Percentiles rank a stretch among this genome's conserved stretches.
Conservation (phyloP, 2,797 vertebrate species). For the Esox lucius region DNA sequence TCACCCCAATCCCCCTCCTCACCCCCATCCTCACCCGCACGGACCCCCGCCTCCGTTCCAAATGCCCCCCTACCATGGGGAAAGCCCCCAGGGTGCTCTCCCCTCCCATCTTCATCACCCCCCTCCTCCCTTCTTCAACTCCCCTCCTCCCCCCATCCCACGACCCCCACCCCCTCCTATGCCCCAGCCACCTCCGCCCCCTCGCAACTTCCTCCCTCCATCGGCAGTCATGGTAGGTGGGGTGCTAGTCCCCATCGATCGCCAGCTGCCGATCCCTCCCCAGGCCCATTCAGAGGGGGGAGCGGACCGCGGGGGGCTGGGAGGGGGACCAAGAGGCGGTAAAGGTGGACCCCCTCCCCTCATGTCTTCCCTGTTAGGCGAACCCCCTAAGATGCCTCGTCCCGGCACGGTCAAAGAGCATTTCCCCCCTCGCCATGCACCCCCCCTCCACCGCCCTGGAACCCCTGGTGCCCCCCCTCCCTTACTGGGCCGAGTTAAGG, state of each 20-base stretch:
- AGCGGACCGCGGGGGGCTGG: conserved; percentile 44
- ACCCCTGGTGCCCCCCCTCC: conserved; percentile 71
- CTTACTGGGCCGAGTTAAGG: conserved; percentile 77
- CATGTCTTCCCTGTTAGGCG: conserved; percentile 72
- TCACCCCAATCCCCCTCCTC: conserved; percentile 59
- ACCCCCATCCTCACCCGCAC: conserved; percentile 56
- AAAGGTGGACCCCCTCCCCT: conserved; percentile 59
- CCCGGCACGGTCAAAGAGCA: conserved; percentile 85
- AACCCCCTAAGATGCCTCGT: conserved; percentile 74
- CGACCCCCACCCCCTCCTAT: conserved; percentile 59
- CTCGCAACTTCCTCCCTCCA: conserved; percentile 58
- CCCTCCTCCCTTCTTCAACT: conserved; percentile 49
- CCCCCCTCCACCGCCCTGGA: conserved; percentile 76
- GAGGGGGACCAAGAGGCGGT: conserved; percentile 47
- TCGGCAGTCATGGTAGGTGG: conserved; percentile 76
- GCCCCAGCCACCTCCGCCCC: conserved; percentile 36
- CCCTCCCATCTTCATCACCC: conserved; percentile 44
- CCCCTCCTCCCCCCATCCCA: conserved; percentile 11
- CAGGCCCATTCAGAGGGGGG: conserved; percentile 54
- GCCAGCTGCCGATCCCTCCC: conserved; percentile 60
- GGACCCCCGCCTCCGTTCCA: conserved; percentile 63
- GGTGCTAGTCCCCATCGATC: conserved; percentile 71
- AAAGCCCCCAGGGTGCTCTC: conserved; percentile 67
- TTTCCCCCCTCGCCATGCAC: conserved; percentile 72
- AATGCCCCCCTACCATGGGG: conserved; percentile 68